A percentile compares a stretch with the other conserved stretches of the same genome.
These are phyloP conservation scores for Menidia beryllina DNA, from an alignment of 2,113 vertebrate species.

Conservation along the genomic window DNA sequence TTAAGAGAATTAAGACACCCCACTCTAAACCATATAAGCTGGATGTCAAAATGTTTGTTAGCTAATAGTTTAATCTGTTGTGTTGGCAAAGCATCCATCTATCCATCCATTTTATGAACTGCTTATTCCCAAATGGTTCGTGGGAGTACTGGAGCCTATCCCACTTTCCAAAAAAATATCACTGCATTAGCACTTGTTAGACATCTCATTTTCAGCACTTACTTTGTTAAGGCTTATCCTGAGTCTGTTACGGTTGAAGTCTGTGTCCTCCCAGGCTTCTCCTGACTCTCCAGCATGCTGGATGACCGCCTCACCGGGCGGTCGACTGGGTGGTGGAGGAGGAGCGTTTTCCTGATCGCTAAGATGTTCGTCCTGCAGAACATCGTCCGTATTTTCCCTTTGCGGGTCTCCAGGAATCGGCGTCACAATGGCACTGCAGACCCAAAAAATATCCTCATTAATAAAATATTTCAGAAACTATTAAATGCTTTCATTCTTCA, in stretches of 20 bases:
- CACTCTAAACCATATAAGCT: neutral
- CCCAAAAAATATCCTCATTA: neutral
- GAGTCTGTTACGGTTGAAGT: constrained; percentile 98
- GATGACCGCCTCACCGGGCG: constrained; percentile 68
- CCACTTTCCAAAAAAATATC: neutral
- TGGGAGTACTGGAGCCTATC: no score
- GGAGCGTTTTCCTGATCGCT: constrained; percentile 98
- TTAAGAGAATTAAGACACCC: no score
- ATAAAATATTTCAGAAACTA: neutral
- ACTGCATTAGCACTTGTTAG: no score
- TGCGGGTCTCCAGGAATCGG: constrained; percentile 90
- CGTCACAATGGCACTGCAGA: constrained; percentile 89
- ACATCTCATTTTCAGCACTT: neutral
- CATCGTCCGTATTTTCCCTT: constrained; percentile 96
- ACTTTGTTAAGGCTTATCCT: constrained; percentile 99
- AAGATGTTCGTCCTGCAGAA: constrained; percentile 95
- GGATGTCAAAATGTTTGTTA: no score
- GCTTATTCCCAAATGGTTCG: no score
- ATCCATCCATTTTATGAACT: neutral
- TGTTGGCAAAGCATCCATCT: no score
- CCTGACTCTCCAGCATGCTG: constrained; percentile 85
- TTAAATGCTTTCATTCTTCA: neutral
- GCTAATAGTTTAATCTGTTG: no score
- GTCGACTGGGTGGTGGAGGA: constrained; percentile 84
- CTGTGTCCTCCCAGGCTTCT: constrained; percentile 95